A percentile compares a stretch with the other conserved stretches of the same genome.
Conservation (phyloP, 2,888 invertebrate species). For the Chymomyza amoena region DNA sequence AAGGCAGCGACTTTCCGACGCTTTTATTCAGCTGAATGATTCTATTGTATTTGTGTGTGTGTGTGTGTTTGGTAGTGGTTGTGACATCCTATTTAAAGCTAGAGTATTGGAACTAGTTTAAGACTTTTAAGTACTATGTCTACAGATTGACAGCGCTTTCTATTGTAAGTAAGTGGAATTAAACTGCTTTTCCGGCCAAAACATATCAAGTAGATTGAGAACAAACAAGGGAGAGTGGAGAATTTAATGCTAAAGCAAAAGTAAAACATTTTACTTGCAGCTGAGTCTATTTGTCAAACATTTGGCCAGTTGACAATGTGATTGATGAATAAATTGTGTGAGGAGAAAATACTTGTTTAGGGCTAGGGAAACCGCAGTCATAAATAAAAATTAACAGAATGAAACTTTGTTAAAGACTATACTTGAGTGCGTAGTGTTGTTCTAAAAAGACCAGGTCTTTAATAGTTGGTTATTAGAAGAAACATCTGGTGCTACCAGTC, state of each 20-base stretch:
- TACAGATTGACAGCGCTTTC: not conserved
- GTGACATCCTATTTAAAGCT: not conserved
- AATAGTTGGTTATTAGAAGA: too few species aligned
- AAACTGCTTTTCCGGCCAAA: not conserved
- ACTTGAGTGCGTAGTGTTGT: too few species aligned
- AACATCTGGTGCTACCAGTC: too few species aligned
- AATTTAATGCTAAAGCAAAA: not conserved
- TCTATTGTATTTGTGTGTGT: slow-evolving; percentile 45
- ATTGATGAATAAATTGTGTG: not conserved
- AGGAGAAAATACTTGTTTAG: not conserved
- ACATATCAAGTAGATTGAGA: not conserved
- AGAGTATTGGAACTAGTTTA: not conserved
- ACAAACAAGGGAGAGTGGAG: not conserved
- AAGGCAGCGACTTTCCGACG: slow-evolving; percentile 24
- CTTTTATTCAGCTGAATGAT: slow-evolving; percentile 56
- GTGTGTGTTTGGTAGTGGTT: not conserved
- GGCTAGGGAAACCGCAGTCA: not conserved
- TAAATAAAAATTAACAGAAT: not conserved
- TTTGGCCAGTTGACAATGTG: not conserved
- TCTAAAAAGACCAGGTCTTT: too few species aligned
- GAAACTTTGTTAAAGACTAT: not conserved
- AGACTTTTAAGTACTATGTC: not conserved
- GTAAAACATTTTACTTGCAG: not conserved
- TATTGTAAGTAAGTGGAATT: not conserved
- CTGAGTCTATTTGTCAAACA: not conserved